Base-by-base conservation (phyloP, 2,113 vertebrate species). In the Symphodus melops region DNA sequence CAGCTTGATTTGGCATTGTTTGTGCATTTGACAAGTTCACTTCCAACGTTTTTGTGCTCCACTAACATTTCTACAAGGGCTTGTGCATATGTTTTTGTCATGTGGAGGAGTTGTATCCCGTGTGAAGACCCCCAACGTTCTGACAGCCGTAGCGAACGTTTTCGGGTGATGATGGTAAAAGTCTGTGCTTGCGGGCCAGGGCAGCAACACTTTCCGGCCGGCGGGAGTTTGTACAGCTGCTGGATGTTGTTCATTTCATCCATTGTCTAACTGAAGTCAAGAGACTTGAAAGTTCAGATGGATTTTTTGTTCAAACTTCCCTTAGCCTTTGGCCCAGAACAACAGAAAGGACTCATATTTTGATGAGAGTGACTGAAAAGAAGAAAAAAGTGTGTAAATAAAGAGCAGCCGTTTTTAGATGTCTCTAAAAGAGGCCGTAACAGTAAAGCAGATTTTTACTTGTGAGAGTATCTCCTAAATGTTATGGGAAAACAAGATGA, bases 361-460 rank as follows among this genome's bases (percentile, higher is more conserved):
- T 79, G 74, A 89, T 72, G 79, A 79, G 82, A 90, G 73, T 88
- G 83, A 90, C 84, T 88, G 86, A 90, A 58, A 67, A 57, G 42
- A 52, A n/a, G 28, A 16, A 70, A 85, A 56, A 33, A 33, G 28
- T 46, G 63, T 93, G 93, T 94, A 94, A 94, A 94, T 94, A 94
- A 77, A 91, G 84, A 83, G 75, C 89, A 92, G 89, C 84, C 82
- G 46, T 89, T 84, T 91, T 91, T 94, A 92, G 91, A 92, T 85
- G 92, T 93, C 94, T 95, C 93, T 94, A 88, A 94, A 93, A 94
- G 93, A 94, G 94, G 89, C 93, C 77, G 37, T 92, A 92, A 91
- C 90, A 89, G 80, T 90, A 82, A 91, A 91, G 81, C 89, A 89
- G 89, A 93, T 91, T 92, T 92, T 88, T 93, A 92, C 91, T 86